These are phyloP conservation scores for Sesia bembeciformis DNA, from an alignment of 2,888 invertebrate genomes.

Conservation along the genomic window DNA sequence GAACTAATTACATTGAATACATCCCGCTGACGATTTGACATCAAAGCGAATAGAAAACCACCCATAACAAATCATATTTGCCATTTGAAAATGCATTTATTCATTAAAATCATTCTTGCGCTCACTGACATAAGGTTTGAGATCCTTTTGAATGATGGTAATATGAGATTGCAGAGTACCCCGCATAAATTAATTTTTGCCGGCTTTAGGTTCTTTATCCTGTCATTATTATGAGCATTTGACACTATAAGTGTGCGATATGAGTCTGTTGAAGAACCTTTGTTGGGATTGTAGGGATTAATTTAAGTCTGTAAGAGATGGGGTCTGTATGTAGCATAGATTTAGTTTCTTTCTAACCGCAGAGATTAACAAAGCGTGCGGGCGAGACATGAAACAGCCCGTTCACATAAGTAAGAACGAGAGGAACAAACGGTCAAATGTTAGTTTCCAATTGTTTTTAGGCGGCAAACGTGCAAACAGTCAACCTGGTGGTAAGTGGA, in stretches of 20 bases:
- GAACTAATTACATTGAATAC: constrained; percentile 11
- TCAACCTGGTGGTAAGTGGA: too few species aligned
- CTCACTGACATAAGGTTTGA: neutral
- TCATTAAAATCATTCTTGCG: neutral
- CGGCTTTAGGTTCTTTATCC: constrained; percentile 38
- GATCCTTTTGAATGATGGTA: neutral
- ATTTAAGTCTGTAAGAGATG: neutral
- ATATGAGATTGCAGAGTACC: neutral
- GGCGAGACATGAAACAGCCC: too few species aligned
- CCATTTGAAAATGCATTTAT: neutral
- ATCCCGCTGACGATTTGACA: constrained; percentile 44
- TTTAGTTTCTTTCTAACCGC: too few species aligned
- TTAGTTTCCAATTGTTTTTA: too few species aligned
- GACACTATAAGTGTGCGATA: constrained; percentile 56
- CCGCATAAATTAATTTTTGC: constrained; percentile 48
- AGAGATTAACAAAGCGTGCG: too few species aligned
- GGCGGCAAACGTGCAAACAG: too few species aligned
- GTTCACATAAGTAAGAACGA: too few species aligned
- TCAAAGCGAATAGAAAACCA: constrained; percentile 40
- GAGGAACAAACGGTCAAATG: too few species aligned
- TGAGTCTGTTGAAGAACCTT: constrained; percentile 30
- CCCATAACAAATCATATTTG: neutral
- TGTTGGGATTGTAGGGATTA: constrained; percentile 17
- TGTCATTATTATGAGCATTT: constrained; percentile 39
- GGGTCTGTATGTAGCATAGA: too few species aligned